Percentiles rank a stretch among this genome's conserved stretches.
phyloP scores from a whole-genome alignment of 2,797 vertebrate genomes.

The Cyprinodon diabolis region DNA sequence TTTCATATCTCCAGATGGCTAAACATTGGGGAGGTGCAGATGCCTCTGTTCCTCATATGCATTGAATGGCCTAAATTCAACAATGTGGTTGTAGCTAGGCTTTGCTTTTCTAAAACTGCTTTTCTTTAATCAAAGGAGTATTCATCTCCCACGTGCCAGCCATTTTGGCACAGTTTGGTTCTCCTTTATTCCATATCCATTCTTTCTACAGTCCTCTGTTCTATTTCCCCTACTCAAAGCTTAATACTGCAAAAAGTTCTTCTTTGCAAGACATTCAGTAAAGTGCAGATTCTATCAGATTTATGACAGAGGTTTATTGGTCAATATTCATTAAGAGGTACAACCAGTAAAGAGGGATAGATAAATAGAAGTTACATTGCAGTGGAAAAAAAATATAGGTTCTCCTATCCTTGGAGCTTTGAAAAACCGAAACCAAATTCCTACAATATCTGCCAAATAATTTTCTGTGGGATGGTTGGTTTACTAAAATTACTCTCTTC shows the following conservation, averaged over 20 bases:
- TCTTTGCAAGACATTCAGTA: constrained; percentile 34
- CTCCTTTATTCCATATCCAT: constrained; percentile 33
- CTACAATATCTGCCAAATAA: constrained; percentile 21
- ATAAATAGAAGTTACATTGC: constrained; percentile 42
- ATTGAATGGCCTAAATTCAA: constrained; percentile 69
- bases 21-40: constrained; percentile 47
- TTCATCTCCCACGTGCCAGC: constrained; percentile 66
- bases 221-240: constrained; percentile 24
- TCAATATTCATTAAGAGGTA: constrained; percentile 73
- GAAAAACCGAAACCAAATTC: constrained; percentile 40
- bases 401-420: constrained; percentile 15
- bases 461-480: constrained; percentile 15
- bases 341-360: constrained; percentile 61
- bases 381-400: constrained; percentile 23
- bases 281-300: constrained; percentile 53
- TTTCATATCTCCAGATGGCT: constrained; percentile 70
- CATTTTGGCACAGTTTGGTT: constrained; percentile 63
- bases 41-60: constrained; percentile 57
- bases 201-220: constrained; percentile 40
- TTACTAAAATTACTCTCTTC: constrained; percentile 40
- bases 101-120: constrained; percentile 62
- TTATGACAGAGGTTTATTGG: constrained; percentile 59
- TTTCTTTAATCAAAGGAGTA: constrained; percentile 71
- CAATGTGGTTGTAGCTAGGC: constrained; percentile 67
- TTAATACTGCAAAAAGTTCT: constrained; percentile 37